Evolutionary conservation across 2,113 vertebrate species (phyloP).

Genomic region (Clupea harengus): DNA sequence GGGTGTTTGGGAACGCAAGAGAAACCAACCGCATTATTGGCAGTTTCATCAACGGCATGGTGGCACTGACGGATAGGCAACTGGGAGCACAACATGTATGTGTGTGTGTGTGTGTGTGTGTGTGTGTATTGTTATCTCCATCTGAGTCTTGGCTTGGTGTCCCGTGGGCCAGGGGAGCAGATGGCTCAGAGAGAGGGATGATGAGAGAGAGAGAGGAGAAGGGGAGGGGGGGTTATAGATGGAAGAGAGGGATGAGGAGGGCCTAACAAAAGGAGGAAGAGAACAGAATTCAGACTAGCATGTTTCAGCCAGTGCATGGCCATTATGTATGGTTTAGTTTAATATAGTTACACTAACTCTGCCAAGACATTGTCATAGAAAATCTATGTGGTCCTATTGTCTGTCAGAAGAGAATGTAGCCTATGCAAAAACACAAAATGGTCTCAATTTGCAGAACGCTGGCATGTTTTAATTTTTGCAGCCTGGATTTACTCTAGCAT

Average conservation of each 20-base stretch:
- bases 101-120: conserved; percentile 23
- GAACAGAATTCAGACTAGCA: not conserved
- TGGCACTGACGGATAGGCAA: too few species aligned
- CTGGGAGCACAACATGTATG: too few species aligned
- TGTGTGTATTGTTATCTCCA: not conserved
- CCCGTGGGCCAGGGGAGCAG: conserved; percentile 76
- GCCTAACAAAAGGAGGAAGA: conserved; percentile 54
- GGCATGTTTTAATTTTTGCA: not conserved
- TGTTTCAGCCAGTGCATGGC: not conserved
- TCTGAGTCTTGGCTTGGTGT: conserved; percentile 62
- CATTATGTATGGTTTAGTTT: not conserved
- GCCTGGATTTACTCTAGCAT: not conserved
- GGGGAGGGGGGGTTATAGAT: conserved; percentile 48
- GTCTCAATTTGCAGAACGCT: not conserved
- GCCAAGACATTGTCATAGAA: not conserved
- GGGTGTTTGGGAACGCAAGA: too few species aligned
- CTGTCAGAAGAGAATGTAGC: not conserved
- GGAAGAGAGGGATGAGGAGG: not conserved
- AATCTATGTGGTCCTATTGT: not conserved
- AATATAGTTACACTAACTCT: not conserved
- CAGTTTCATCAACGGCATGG: too few species aligned
- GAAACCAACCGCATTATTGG: too few species aligned
- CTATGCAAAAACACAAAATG: not conserved
- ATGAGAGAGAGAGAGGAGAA: conserved; percentile 55
- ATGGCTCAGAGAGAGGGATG: conserved; percentile 70